Conservation (phyloP, 2,113 vertebrate species). For the Dipodomys ordii region DNA sequence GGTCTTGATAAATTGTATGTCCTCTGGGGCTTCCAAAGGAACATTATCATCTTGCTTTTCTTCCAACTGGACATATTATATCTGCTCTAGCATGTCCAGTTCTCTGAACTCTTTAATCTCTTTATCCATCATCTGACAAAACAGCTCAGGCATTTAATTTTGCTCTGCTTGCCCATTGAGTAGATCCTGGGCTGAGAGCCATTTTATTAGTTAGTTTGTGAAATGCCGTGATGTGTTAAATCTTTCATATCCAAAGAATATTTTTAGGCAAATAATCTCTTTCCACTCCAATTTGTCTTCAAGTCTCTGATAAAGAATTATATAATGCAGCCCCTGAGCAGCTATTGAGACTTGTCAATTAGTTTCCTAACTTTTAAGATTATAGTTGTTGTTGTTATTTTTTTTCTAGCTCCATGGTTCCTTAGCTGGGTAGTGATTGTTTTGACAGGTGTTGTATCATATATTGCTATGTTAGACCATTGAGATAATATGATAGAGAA, state of each 20-base stretch:
- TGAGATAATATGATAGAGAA: not conserved
- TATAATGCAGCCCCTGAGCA: not conserved
- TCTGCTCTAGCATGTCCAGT: not conserved
- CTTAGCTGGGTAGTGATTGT: not conserved
- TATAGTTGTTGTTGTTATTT: not conserved
- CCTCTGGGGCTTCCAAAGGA: not conserved
- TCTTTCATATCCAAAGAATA: not conserved
- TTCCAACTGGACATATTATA: conserved; percentile 14
- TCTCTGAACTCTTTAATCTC: conserved; percentile 7
- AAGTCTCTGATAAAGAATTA: not conserved
- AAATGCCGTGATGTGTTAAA: not conserved
- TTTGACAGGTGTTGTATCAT: not conserved
- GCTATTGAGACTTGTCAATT: too few species aligned
- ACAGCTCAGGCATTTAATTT: not conserved
- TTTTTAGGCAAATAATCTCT: conserved; percentile 39
- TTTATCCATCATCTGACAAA: conserved; percentile 17
- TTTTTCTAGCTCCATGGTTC: not conserved
- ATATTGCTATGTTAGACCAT: not conserved
- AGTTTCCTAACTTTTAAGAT: not conserved
- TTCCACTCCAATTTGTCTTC: not conserved
- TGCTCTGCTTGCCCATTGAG: not conserved
- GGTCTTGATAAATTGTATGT: not conserved
- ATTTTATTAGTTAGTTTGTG: not conserved
- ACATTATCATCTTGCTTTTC: not conserved
- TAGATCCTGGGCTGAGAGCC: not conserved